A percentile compares a stretch with the other conserved stretches of the same genome.
Evolutionary conservation across 1,140 invertebrate genomes (phyloP).

Genomic region (Drosophila ficusphila): DNA sequence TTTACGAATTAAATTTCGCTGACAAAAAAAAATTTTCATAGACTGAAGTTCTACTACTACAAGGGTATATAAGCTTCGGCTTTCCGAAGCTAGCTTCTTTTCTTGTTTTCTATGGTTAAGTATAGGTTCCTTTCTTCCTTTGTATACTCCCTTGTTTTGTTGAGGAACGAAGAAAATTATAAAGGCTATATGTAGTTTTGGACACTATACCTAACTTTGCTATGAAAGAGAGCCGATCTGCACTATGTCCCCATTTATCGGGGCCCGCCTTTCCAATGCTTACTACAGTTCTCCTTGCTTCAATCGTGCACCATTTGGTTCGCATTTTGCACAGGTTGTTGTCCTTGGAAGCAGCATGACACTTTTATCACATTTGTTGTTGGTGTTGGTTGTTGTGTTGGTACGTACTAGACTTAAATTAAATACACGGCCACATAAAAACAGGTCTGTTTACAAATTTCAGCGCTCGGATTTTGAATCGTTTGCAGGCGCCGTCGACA

Average conservation of each 20-base stretch:
- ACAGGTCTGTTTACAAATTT: not conserved
- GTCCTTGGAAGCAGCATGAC: slow-evolving; percentile 75
- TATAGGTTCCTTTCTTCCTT: no score
- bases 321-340: slow-evolving; percentile 37
- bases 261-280: slow-evolving; percentile 14
- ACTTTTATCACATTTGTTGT: slow-evolving; percentile 75
- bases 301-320: slow-evolving; percentile 40
- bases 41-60: no score
- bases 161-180: no score
- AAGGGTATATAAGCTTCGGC: no score
- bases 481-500: not conserved
- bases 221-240: slow-evolving; percentile 8
- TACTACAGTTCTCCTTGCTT: slow-evolving; percentile 6
- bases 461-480: not conserved
- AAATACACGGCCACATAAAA: slow-evolving; percentile 50
- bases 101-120: no score
- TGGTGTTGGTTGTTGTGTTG: slow-evolving; percentile 60
- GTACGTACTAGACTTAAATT: slow-evolving; percentile 79
- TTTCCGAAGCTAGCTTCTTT: no score
- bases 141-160: no score
- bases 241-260: not conserved
- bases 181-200: not conserved
- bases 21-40: no score
- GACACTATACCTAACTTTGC: not conserved
- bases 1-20: no score